Conservation (phyloP, 2,113 vertebrate genomes). For the Hypomesus transpacificus region DNA sequence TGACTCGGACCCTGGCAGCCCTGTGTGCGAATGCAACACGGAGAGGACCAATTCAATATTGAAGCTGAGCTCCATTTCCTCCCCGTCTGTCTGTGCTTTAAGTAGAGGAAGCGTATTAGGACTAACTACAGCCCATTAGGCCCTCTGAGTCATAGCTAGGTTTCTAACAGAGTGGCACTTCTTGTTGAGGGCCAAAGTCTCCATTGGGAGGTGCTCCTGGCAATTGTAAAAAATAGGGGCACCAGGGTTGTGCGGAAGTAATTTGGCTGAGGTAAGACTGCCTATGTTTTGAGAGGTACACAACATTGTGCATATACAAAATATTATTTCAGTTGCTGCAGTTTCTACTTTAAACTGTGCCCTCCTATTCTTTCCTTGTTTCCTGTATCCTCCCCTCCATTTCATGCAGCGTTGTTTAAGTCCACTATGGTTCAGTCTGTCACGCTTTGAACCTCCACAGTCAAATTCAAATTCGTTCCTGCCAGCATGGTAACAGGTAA, state of each 20-base stretch:
- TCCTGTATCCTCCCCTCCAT: not conserved
- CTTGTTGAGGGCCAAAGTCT: not conserved
- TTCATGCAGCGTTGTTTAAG: not conserved
- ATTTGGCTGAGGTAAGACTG: no score
- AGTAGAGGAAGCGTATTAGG: slow-evolving; percentile 6
- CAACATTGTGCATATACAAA: no score
- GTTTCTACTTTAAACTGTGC: not conserved
- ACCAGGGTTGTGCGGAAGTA: no score
- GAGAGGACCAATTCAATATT: not conserved
- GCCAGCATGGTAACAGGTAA: slow-evolving; percentile 10
- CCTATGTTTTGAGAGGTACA: no score
- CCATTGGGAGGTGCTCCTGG: not conserved
- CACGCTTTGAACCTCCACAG: slow-evolving; percentile 4
- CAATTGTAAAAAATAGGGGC: not conserved
- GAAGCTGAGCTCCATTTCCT: slow-evolving; percentile 5
- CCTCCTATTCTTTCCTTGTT: not conserved
- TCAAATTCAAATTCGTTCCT: not conserved
- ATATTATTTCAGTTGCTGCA: no score
- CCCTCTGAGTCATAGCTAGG: slow-evolving; percentile 10
- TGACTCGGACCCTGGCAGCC: no score
- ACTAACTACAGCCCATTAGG: slow-evolving; percentile 12
- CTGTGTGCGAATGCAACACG: not conserved
- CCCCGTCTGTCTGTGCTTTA: not conserved
- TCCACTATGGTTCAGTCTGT: slow-evolving; percentile 1
- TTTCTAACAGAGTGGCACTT: not conserved